Evolutionary conservation across 2,888 invertebrate genomes (phyloP), one percentile per base, ranked within the genome.

Genomic region (Polyommatus icarus): DNA sequence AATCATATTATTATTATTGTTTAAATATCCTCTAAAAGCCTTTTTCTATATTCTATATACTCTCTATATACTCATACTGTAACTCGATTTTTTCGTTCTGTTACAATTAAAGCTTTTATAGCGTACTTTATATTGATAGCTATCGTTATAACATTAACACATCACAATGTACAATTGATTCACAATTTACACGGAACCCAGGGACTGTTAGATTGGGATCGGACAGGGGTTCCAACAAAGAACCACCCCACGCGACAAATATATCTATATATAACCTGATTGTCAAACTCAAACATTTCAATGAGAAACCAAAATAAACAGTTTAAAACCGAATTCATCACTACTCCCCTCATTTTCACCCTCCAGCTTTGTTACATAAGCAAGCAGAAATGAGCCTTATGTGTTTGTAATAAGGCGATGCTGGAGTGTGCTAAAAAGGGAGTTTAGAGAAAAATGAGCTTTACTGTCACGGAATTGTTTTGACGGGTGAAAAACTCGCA

Each of bases 321-420:
- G 89, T 89, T 90, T 88, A 88, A 89, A 88, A 88, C 87, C 88
- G 86, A 89, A 90, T 91, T 90, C 86, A 85, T 83, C 87, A 87
- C 85, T 85, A 83, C 86, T 87, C 83, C 84, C 84, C 84, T 84
- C 80, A 80, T 81, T 80, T 81, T 81, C 83, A 83, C 83, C 82
- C 80, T 81, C 79, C 77, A 78, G 77, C 71, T 76, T 10, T 24
- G 72, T 76, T 12, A 50, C 67, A 0, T 3, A n/a, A 1, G 20
- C 80, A 82, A 71, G 76, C 81, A 0, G 88, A 85, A 85, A 80
- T 78, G 72, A 80, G 59, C 82, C 80, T 81, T 89, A 85, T 78
- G 0, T 0, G 0, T 2, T 8, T 1, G 3, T 0, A 8, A 81
- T 84, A 88, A 83, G 79, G 15, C 76, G 76, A 76, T 61, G 78